phyloP scores from a whole-genome alignment of 1,140 invertebrate species.

The Brachystomella parvula region DNA sequence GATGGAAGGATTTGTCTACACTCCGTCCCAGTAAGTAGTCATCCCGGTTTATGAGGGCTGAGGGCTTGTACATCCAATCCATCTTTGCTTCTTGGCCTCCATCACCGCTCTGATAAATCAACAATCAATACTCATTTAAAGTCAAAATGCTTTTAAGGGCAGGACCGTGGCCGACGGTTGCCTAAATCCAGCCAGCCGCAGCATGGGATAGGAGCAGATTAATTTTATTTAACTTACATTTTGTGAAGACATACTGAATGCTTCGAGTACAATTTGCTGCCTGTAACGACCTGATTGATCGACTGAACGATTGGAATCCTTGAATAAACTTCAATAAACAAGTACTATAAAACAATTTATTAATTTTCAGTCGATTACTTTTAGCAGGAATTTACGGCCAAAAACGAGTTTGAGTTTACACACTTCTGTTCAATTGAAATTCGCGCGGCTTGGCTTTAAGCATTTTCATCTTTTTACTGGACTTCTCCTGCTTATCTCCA shows the following conservation, averaged over 20 bases:
- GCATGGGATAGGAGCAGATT: background rate
- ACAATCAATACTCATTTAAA: background rate
- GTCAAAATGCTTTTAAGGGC: background rate
- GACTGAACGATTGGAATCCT: too few relatives aligned
- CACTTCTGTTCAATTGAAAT: too few relatives aligned
- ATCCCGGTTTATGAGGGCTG: conserved; percentile 65
- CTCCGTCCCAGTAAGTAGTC: conserved; percentile 82
- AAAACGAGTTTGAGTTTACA: too few relatives aligned
- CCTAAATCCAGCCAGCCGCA: background rate
- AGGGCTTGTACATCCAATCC: conserved; percentile 89
- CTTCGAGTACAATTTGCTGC: background rate
- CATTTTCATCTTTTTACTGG: too few relatives aligned
- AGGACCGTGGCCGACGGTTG: background rate
- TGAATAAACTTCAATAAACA: too few relatives aligned
- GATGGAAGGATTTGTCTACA: conserved; percentile 76
- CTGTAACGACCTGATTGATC: too few relatives aligned
- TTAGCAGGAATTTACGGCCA: too few relatives aligned
- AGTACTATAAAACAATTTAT: too few relatives aligned
- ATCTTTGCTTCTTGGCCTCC: conserved; percentile 42
- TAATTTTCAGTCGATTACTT: too few relatives aligned
- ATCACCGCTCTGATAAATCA: background rate
- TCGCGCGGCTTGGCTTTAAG: too few relatives aligned
- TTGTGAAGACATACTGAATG: background rate
- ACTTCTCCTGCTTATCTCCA: too few relatives aligned
- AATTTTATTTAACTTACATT: background rate